phyloP scores from a whole-genome alignment of 53 echinoderm and acorn worm genomes.

The Echinarachnius parma region DNA sequence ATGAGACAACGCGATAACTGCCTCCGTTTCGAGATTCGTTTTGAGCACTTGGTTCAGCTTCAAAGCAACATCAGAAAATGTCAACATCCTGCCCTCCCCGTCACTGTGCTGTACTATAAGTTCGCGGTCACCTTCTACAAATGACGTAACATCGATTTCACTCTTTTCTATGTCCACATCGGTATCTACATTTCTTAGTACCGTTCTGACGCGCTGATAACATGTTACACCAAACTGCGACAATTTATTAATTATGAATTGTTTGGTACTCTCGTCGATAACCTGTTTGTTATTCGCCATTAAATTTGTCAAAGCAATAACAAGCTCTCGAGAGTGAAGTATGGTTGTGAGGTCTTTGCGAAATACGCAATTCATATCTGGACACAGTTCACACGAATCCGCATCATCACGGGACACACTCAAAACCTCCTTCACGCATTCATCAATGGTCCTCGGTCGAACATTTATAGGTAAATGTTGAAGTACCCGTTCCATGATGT shows the following conservation, averaged over 20 bases:
- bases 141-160: conserved; percentile 17
- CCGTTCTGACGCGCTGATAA: too few species aligned
- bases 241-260: too few species aligned
- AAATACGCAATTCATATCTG: not conserved
- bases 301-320: too few species aligned
- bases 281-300: too few species aligned
- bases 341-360: conserved; percentile 16
- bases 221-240: too few species aligned
- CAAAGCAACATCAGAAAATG: not conserved
- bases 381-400: not conserved
- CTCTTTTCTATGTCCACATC: conserved; percentile 12
- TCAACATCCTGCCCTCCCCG: not conserved
- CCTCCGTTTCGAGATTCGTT: too few species aligned
- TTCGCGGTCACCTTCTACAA: not conserved
- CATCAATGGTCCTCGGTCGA: not conserved
- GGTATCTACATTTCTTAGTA: too few species aligned
- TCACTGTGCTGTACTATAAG: conserved; percentile 15
- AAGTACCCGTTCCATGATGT: not conserved
- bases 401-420: not conserved
- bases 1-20: too few species aligned
- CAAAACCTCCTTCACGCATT: conserved; percentile 3
- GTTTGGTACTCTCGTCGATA: too few species aligned
- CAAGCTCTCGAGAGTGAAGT: conserved; percentile 3
- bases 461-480: not conserved
- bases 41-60: too few species aligned